Base-by-base conservation (phyloP, 2,888 invertebrate genomes). In the Oegoconia quadripuncta region DNA sequence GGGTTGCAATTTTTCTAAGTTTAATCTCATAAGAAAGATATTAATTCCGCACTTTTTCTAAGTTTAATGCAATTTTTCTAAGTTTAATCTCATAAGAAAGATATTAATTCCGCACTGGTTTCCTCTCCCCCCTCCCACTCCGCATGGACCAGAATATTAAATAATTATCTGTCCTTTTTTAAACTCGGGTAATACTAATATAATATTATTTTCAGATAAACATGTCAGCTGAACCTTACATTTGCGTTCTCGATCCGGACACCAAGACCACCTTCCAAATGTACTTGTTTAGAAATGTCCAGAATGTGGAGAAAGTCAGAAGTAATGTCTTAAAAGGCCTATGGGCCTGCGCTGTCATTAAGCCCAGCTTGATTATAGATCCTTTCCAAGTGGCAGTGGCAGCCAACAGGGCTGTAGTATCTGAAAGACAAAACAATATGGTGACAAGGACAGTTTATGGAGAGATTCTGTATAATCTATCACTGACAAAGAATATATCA, bases 401-500 rank as follows among this genome's bases (percentile, higher is more conserved):
- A 1, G 91, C 92, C 1, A 93, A 93, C 60, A 91, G 89, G 64
- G 92, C 93, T 2, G 81, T 84, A 0, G 52, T 90, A 0, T 75
- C 88, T 1, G 78, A 88, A 33, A 88, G 84, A 52, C 63, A 61
- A 1, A 64, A 69, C 8, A 72, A 67, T 22, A 73, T 91, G 62
- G 89, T 89, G 0, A 93, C 93, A 0, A 90, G 88, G 55, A 89
- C 86, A 6, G 57, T 93, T 1, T 90, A 82, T 59, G 89, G 92
- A 0, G 93, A 94, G 73, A 86, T 93, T 32, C 60, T 94, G 12
- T 93, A 88, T 61, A 92, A 91, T 65, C 74, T 94, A 41, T 93
- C 93, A 0, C 69, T 90, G 1, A 90, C 92, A 0, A 92, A 90
- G 59, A 93, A 92, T 53, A 94, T 94, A 46, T 88, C 91, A 3